phyloP scores from a whole-genome alignment of 2,113 vertebrate species.

The Callocephalon fimbriatum region DNA sequence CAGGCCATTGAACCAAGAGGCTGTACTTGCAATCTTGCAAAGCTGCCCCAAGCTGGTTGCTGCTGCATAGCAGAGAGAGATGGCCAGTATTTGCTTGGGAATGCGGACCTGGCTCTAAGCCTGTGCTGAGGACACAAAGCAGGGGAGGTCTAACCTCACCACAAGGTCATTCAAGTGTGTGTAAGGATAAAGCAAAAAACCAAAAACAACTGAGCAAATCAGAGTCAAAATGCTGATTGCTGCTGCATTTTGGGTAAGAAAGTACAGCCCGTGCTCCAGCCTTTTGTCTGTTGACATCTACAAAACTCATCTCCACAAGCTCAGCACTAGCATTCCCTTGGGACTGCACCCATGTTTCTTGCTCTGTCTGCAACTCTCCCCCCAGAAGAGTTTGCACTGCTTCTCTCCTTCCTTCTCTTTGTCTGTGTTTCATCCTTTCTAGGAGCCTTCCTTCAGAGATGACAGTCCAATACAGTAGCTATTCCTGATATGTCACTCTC shows the following conservation, averaged over 20 bases:
- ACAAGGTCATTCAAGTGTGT: background rate
- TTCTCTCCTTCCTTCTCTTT: background rate
- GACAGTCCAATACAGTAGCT: background rate
- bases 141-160: background rate
- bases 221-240: background rate
- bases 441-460: background rate
- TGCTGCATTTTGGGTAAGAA: background rate
- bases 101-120: accelerated
- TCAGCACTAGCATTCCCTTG: background rate
- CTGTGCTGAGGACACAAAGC: background rate
- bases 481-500: background rate
- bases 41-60: background rate
- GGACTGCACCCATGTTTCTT: background rate
- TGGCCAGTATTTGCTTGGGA: background rate
- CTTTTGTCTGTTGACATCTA: background rate
- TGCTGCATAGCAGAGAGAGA: background rate
- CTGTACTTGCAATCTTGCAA: background rate
- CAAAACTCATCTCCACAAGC: background rate
- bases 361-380: background rate
- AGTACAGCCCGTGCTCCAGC: background rate
- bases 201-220: background rate
- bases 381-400: background rate
- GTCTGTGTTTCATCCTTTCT: background rate
- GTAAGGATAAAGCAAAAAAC: background rate
- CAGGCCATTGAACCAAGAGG: background rate